Evolutionary conservation across 2,797 vertebrate species (phyloP).

Genomic region (Brachyrhaphis roseni): DNA sequence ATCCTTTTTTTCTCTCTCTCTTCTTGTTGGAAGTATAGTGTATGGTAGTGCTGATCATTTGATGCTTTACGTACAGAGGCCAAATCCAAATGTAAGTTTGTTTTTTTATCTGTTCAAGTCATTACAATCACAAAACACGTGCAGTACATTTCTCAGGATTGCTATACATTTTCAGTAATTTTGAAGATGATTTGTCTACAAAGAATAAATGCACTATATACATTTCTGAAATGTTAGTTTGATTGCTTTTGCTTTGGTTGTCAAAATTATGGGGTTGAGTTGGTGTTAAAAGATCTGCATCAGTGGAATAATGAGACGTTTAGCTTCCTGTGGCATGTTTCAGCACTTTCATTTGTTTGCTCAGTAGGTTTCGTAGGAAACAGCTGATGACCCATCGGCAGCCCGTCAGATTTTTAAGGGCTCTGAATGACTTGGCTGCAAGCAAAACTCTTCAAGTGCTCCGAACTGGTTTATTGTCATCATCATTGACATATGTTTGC

Average conservation of each 20-base stretch:
- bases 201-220: not conserved
- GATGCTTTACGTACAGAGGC: not conserved
- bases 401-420: not conserved
- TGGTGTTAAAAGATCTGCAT: not conserved
- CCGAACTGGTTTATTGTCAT: not conserved
- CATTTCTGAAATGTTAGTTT: not conserved
- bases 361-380: not conserved
- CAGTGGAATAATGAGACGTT: not conserved
- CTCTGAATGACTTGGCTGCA: not conserved
- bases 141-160: not conserved
- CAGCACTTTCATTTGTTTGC: not conserved
- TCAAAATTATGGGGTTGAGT: not conserved
- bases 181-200: not conserved
- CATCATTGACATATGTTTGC: not conserved
- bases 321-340: not conserved
- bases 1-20: not conserved
- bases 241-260: not conserved
- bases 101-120: not conserved
- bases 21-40: slow-evolving; percentile 12
- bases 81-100: not conserved
- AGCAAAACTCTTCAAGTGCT: not conserved
- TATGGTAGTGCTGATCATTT: slow-evolving; percentile 20
- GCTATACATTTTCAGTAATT: not conserved
- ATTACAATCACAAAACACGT: too few relatives aligned
- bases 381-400: not conserved